These are phyloP conservation scores for Pachypsylla venusta DNA, from an alignment of 1,140 invertebrate genomes.

Conservation along the genomic window DNA sequence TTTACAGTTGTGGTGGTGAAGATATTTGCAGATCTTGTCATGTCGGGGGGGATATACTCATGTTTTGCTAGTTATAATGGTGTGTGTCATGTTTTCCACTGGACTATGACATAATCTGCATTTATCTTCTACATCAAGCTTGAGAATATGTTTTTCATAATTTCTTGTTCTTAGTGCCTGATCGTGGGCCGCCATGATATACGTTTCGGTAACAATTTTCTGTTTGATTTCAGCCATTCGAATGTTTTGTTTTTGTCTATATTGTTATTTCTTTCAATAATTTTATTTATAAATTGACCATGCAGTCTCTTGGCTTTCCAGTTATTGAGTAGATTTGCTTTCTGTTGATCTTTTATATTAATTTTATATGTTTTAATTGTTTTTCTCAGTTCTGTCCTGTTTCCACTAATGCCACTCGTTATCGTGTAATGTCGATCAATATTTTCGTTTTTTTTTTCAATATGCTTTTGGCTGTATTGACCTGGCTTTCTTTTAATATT, in stretches of 20 bases:
- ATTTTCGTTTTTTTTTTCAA: neutral
- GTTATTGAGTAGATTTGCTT: neutral
- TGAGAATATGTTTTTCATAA: neutral
- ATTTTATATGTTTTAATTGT: neutral
- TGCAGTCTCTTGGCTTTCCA: neutral
- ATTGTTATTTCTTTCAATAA: neutral
- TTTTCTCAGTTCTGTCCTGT: neutral
- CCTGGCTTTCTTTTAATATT: neutral
- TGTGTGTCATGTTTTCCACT: neutral
- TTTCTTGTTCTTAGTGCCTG: conserved; percentile 3
- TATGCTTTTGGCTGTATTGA: neutral
- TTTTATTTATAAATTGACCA: neutral
- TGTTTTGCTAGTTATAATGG: neutral
- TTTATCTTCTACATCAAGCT: neutral
- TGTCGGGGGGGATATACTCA: neutral
- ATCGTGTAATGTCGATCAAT: neutral
- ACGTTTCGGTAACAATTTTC: neutral
- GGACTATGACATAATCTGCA: conserved; percentile 4
- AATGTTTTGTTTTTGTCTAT: neutral
- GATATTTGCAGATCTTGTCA: conserved; percentile 4
- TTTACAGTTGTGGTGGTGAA: neutral
- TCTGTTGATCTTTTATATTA: conserved; percentile 6
- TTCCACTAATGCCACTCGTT: neutral
- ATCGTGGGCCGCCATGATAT: conserved; percentile 3
- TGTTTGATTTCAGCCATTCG: neutral